phyloP scores from a whole-genome alignment of 2,797 vertebrate species.

The Pseudomugil gertrudae region DNA sequence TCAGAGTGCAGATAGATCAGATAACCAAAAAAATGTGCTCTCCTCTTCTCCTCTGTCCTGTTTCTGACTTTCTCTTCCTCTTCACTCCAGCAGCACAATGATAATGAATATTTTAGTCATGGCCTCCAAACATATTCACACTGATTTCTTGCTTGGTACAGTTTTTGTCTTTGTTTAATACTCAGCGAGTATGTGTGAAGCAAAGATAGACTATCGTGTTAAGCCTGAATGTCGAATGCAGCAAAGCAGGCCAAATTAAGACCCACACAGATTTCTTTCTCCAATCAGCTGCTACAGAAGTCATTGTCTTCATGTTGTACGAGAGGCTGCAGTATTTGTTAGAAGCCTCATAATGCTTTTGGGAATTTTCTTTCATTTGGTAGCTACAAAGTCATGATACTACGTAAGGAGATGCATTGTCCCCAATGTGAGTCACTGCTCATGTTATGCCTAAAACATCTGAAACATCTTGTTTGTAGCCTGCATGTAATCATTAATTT shows the following conservation, averaged over 20 bases:
- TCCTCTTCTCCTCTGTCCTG: constrained; percentile 1
- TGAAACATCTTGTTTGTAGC: neutral
- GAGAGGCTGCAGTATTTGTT: neutral
- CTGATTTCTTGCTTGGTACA: constrained; percentile 32
- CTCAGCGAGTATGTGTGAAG: constrained; percentile 1
- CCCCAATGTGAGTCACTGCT: neutral
- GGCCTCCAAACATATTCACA: constrained; percentile 42
- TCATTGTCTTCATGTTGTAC: neutral
- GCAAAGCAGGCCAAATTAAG: constrained; percentile 1
- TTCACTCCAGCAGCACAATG: constrained; percentile 20
- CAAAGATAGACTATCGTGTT: neutral
- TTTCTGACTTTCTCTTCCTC: constrained; percentile 20
- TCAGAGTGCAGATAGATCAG: constrained; percentile 37
- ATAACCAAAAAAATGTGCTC: constrained; percentile 25
- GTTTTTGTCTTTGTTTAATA: constrained; percentile 33
- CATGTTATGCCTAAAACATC: too few relatives aligned
- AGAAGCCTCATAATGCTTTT: neutral
- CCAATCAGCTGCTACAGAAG: neutral
- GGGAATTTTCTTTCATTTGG: neutral
- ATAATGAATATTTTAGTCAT: constrained; percentile 55
- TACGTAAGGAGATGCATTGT: neutral
- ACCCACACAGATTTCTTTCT: neutral
- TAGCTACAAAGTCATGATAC: neutral
- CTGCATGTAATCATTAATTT: neutral
- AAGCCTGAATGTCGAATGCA: constrained; percentile 3